Base-by-base conservation (phyloP, 2,113 vertebrate species). In the Pionites leucogaster region DNA sequence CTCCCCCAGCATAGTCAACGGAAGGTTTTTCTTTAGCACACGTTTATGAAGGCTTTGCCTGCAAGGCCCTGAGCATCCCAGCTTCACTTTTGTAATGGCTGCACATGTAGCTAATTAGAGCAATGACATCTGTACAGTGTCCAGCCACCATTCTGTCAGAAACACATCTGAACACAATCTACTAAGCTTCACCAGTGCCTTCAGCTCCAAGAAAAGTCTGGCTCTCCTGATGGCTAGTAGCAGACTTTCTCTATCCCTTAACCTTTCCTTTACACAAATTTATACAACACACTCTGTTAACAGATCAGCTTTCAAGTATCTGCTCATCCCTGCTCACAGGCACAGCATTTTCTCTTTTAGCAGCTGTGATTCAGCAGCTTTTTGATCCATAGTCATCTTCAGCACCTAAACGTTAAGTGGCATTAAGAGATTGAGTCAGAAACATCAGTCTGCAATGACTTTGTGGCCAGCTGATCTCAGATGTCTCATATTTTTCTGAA, bases 301-400 rank as follows among this genome's bases (percentile, higher is more conserved):
- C 17, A 87, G n/a, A 79, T n/a, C 44, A 63, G 27, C 74, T 92
- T 87, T 86, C 52, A 84, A 75, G 42, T 82, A 55, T 39, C 63
- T 80, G 53, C 77, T 92, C 74, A 55, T 64, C 89, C 22, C n/a
- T 72, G 35, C 52, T 69, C 77, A 46, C 41, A 68, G 35, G 52
- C 60, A 41, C 41, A 71, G 65, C 62, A 71, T 79, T 69, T 69
- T 72, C 91, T 94, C 92, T 86, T 91, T 81, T 33, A 82, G 42
- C 42, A 82, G 60, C 88, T 92, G 59, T 46, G 86, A 88, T 92
- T 81, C 91, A 86, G 47, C 29, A 77, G 29, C 53, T 84, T 29
- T 95, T 95, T 91, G 88, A 88, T 96, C 86, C 64, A 41, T 15
- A 81, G 90, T 85, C 60, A 68, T 88, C 85, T 90, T 57, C 64